Evolutionary conservation across 2,797 vertebrate species (phyloP).

Genomic region (Acridotheres tristis): DNA sequence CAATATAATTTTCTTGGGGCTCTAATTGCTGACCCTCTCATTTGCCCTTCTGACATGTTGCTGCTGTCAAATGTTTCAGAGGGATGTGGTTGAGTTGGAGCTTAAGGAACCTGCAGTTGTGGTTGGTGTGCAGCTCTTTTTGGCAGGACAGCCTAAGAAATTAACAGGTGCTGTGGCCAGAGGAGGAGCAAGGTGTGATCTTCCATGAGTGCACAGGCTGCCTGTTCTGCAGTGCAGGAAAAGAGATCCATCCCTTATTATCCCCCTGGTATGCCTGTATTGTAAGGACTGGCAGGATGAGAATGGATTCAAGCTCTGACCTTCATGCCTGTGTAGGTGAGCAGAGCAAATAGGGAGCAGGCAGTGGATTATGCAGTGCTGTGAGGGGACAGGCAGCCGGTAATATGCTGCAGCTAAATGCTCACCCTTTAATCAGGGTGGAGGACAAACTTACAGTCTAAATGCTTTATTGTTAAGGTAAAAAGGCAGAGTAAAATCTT

Average conservation of each 20-base stretch:
- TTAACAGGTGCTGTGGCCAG: not conserved
- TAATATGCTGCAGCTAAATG: not conserved
- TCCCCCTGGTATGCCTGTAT: not conserved
- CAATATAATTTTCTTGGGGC: not conserved
- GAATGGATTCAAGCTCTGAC: not conserved
- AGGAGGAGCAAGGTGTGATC: not conserved
- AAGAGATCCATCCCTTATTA: not conserved
- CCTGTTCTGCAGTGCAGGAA: not conserved
- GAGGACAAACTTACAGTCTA: not conserved
- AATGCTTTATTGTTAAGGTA: not conserved
- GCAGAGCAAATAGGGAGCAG: not conserved
- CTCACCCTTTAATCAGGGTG: not conserved
- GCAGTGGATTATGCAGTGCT: fast-evolving
- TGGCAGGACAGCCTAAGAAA: not conserved
- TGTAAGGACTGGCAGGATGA: not conserved
- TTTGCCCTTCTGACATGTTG: not conserved
- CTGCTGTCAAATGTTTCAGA: not conserved
- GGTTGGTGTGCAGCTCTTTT: not conserved
- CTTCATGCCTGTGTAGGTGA: not conserved
- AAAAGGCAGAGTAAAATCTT: not conserved
- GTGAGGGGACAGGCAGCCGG: not conserved
- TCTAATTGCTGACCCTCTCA: not conserved
- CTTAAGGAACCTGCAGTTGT: not conserved
- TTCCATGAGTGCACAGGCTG: not conserved
- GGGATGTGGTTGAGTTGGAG: not conserved